Conservation (phyloP, 2,113 vertebrate species). For the Odocoileus virginianus region DNA sequence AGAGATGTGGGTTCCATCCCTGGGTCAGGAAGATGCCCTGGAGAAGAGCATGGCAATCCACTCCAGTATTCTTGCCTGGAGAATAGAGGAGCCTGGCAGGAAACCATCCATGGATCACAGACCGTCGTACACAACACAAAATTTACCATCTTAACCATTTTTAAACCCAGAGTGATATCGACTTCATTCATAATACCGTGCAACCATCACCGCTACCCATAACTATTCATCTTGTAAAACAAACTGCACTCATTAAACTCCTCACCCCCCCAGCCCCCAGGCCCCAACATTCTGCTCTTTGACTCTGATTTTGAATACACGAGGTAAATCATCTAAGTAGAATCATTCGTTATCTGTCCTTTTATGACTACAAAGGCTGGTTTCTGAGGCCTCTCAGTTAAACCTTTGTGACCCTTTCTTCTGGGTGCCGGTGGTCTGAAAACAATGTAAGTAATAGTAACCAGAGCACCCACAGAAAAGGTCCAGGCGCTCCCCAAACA, state of each 20-base stretch:
- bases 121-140: background rate
- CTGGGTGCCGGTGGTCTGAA: background rate
- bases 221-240: background rate
- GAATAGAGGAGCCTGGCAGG: background rate
- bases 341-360: background rate
- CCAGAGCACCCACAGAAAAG: background rate
- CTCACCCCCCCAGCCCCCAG: too few relatives aligned
- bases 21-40: background rate
- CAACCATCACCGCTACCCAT: background rate
- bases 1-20: background rate
- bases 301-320: background rate
- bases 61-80: background rate
- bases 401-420: background rate
- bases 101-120: background rate
- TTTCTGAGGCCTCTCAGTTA: background rate
- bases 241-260: background rate
- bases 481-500: background rate
- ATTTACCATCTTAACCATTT: background rate
- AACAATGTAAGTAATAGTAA: background rate
- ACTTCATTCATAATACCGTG: background rate
- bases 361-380: background rate
- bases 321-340: background rate
- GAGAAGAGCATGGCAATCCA: background rate
- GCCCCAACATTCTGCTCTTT: background rate
- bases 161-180: background rate